Conservation (phyloP, 1,140 invertebrate species). For the Drosophila aff. region DNA sequence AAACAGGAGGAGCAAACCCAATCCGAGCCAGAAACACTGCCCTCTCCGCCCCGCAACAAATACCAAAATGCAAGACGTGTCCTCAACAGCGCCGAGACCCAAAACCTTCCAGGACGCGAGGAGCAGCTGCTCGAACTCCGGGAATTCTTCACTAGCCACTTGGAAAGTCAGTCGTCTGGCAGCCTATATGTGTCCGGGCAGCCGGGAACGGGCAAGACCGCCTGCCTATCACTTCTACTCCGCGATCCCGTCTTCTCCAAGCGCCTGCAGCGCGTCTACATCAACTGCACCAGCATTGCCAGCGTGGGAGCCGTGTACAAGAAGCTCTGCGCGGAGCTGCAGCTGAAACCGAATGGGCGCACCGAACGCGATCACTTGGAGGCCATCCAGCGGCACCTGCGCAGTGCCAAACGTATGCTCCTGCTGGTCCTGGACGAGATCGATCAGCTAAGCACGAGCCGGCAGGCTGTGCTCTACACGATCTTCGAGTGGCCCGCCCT, state of each 20-base stretch:
- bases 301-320: slow-evolving; percentile 90
- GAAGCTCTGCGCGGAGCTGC: slow-evolving; percentile 89
- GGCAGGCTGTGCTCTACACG: slow-evolving; percentile 95
- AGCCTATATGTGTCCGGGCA: slow-evolving; percentile 97
- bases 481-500: slow-evolving; percentile 97
- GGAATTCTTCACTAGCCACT: slow-evolving; percentile 89
- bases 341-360: slow-evolving; percentile 86
- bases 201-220: slow-evolving; percentile 98
- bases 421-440: slow-evolving; percentile 98
- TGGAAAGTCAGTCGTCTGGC: slow-evolving; percentile 89
- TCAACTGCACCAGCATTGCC: slow-evolving; percentile 94
- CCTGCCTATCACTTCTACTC: slow-evolving; percentile 91
- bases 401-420: slow-evolving; percentile 89
- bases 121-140: slow-evolving; percentile 90
- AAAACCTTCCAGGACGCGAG: slow-evolving; percentile 91
- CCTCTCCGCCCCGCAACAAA: slow-evolving; percentile 70
- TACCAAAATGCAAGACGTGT: slow-evolving; percentile 88
- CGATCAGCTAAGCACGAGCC: slow-evolving; percentile 92
- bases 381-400: slow-evolving; percentile 89
- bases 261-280: slow-evolving; percentile 89
- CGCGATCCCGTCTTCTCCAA: slow-evolving; percentile 87
- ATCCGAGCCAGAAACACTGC: slow-evolving; percentile 8
- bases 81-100: slow-evolving; percentile 90
- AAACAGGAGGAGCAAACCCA: not conserved
- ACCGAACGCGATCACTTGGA: slow-evolving; percentile 87